Base-by-base conservation (phyloP, 2,797 vertebrate species). In the Mus caroli region DNA sequence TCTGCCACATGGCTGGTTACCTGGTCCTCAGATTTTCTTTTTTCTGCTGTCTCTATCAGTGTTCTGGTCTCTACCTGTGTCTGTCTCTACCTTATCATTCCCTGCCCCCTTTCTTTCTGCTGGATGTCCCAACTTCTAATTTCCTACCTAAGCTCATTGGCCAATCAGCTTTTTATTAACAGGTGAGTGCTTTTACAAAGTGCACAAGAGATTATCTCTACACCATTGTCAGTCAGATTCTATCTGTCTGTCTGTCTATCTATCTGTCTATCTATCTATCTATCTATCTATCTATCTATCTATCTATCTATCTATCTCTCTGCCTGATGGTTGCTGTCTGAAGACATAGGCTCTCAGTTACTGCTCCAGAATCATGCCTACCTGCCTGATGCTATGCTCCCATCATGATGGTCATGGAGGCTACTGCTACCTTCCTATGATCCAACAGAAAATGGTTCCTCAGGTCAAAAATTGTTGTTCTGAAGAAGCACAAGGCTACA, bases 401-500 rank as follows among this genome's bases (percentile, higher is more conserved):
- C 62, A 34, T 12, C 31, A 52, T n/a, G 31, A 4, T 24, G 60
- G 19, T n/a, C 60, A 84, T 34, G 60, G 40, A 50, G 40, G 22
- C 60, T 50, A 50, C 19, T 17, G 26, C 43, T 24, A n/a, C 5
- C 19, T 50, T 67, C 62, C 62, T 20, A 50, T 15, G 22, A 26
- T 50, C 43, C 28, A 24, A 78, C 54, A 64, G 43, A n/a, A 92
- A 90, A 79, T 11, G 76, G 62, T 40, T 79, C 43, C 78, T 94
- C 24, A 67, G 28, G 83, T 75, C 14, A 93, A 64, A 88, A n/a
- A 20, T 31, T 56, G 43, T 50, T 79, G 28, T 60, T 95, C 88
- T 95, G 52, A 96, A 43, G 91, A 92, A 82, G 37, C 46, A 34
- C 26, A 71, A 62, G 40, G 13, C 34, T 86, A 58, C 84, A 69